phyloP scores from a whole-genome alignment of 2,888 invertebrate species.

The Abrostola triplasia region DNA sequence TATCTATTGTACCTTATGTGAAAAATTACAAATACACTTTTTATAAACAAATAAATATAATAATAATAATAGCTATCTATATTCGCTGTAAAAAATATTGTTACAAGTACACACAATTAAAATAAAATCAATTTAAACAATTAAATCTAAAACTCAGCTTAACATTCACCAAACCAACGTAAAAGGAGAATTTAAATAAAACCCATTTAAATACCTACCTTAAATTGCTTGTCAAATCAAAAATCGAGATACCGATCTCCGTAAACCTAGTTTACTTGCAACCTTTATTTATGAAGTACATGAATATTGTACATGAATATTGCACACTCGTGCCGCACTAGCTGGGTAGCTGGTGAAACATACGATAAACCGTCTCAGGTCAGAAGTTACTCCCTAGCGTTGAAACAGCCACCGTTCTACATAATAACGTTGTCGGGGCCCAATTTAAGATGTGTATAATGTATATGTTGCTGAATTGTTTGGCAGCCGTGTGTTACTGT shows the following conservation, averaged over 20 bases:
- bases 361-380: conserved; percentile 47
- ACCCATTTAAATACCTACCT: conserved; percentile 13
- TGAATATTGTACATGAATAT: conserved; percentile 44
- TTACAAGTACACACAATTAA: too few relatives aligned
- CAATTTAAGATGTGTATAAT: conserved; percentile 7
- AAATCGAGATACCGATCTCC: conserved; percentile 37
- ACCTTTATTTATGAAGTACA: conserved; percentile 30
- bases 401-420: conserved; percentile 44
- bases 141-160: too few relatives aligned
- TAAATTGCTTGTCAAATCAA: conserved; percentile 18
- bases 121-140: too few relatives aligned
- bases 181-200: neutral
- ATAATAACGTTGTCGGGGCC: conserved; percentile 36
- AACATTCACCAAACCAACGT: too few relatives aligned
- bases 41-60: too few relatives aligned
- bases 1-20: too few relatives aligned
- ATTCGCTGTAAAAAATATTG: too few relatives aligned
- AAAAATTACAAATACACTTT: too few relatives aligned
- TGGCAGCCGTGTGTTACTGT: too few relatives aligned
- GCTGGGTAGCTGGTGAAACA: conserved; percentile 44
- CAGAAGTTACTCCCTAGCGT: conserved; percentile 38
- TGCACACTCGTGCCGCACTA: conserved; percentile 40
- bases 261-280: conserved; percentile 43
- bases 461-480: conserved; percentile 5
- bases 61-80: too few relatives aligned